phyloP scores from a whole-genome alignment of 2,797 vertebrate species.

The Silurus aristotelis region DNA sequence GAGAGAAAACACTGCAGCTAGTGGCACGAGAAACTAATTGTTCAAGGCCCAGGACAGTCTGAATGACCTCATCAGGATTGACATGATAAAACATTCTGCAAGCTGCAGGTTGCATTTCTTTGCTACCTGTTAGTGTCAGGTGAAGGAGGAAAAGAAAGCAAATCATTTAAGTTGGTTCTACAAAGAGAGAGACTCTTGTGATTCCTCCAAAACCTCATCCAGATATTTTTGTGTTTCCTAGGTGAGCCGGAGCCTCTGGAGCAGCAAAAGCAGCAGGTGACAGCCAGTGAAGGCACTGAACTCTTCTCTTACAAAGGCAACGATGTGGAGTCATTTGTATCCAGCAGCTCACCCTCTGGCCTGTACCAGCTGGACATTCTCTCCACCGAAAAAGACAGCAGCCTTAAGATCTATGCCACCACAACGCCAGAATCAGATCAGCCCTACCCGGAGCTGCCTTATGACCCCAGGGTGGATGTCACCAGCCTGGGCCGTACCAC shows the following conservation, averaged over 20 bases:
- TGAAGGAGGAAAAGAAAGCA: conserved; percentile 48
- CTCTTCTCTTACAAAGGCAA: conserved; percentile 96
- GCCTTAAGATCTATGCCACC: conserved; percentile 93
- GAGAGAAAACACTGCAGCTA: conserved; percentile 70
- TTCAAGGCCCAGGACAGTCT: conserved; percentile 53
- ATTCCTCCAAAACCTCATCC: conserved; percentile 29
- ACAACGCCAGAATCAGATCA: conserved; percentile 96
- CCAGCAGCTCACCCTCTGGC: conserved; percentile 88
- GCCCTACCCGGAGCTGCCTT: conserved; percentile 93
- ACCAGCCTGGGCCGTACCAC: conserved; percentile 92
- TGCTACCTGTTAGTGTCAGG: conserved; percentile 45
- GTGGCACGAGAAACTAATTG: conserved; percentile 62
- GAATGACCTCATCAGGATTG: conserved; percentile 59
- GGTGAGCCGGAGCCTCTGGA: conserved; percentile 92
- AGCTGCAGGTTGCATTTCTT: conserved; percentile 57
- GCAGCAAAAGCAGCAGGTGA: conserved; percentile 90
- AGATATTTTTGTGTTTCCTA: conserved; percentile 60
- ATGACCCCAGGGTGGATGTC: conserved; percentile 93
- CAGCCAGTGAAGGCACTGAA: conserved; percentile 82
- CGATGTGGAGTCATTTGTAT: conserved; percentile 90
- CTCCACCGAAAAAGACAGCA: conserved; percentile 96
- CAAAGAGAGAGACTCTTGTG: background rate
- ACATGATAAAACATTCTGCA: conserved; percentile 47
- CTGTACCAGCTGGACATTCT: conserved; percentile 94
- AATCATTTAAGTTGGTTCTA: background rate